phyloP scores from a whole-genome alignment of 2,888 invertebrate species.

The Dryococelus australis region DNA sequence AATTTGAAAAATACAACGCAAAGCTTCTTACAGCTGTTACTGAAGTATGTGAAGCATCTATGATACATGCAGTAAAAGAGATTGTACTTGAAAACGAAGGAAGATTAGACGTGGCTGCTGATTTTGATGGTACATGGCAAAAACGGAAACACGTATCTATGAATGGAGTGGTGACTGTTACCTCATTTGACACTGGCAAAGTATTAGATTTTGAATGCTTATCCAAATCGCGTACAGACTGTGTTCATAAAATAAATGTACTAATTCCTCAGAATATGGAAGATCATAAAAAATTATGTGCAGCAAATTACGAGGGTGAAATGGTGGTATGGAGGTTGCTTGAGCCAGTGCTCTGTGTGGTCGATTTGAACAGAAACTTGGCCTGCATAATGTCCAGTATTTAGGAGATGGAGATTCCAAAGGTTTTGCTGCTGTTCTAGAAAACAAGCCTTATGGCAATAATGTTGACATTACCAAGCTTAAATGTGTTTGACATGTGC shows the following conservation, averaged over 20 bases:
- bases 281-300: background rate
- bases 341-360: background rate
- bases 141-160: background rate
- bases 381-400: background rate
- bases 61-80: background rate
- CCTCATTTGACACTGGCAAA: background rate
- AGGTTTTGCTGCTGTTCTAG: background rate
- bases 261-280: no score
- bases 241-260: constrained; percentile 6
- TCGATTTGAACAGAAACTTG: background rate
- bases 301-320: background rate
- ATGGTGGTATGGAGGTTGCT: constrained; percentile 1
- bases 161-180: constrained; percentile 8
- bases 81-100: background rate
- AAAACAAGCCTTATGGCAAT: background rate
- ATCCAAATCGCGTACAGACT: background rate
- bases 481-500: constrained; percentile 31
- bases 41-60: background rate
- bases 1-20: background rate
- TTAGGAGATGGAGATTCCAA: constrained; percentile 17
- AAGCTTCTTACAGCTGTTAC: background rate
- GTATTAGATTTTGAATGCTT: constrained; percentile 5
- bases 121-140: constrained; percentile 12
- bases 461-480: constrained; percentile 18
- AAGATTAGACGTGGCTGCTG: background rate